Evolutionary conservation across 2,888 invertebrate genomes (phyloP).

Genomic region (Coelopa pilipes): DNA sequence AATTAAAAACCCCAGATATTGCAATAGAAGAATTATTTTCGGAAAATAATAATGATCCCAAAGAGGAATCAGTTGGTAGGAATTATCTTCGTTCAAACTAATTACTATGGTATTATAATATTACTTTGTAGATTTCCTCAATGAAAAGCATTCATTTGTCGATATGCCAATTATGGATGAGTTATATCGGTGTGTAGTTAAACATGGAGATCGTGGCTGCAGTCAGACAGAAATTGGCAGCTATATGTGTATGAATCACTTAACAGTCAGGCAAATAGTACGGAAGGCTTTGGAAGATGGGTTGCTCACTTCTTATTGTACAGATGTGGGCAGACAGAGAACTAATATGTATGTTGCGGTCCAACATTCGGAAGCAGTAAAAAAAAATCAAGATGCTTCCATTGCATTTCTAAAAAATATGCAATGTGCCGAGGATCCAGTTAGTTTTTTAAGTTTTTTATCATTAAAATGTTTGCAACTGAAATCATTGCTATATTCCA

Average conservation of each 20-base stretch:
- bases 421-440: conserved; percentile 57
- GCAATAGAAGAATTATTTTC: conserved; percentile 68
- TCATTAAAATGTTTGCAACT: no score
- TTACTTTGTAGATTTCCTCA: conserved; percentile 47
- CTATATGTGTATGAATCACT: conserved; percentile 66
- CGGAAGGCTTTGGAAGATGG: conserved; percentile 64
- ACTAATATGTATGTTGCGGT: conserved; percentile 58
- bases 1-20: conserved; percentile 71
- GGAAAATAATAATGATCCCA: conserved; percentile 67
- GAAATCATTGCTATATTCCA: conserved; percentile 30
- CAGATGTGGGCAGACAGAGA: conserved; percentile 71
- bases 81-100: neutral
- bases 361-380: conserved; percentile 44
- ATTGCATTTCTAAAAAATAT: conserved; percentile 47
- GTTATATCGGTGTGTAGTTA: conserved; percentile 68
- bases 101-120: neutral
- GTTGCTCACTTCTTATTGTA: conserved; percentile 68
- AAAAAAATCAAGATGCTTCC: conserved; percentile 44
- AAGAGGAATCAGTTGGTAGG: conserved; percentile 56
- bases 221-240: conserved; percentile 67
- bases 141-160: conserved; percentile 51
- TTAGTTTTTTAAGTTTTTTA: conserved; percentile 40
- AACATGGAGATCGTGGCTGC: conserved; percentile 69
- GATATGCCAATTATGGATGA: conserved; percentile 68
- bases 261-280: conserved; percentile 68